Base-by-base conservation (phyloP, 2,797 vertebrate genomes). In the Chloroceryle amazona region DNA sequence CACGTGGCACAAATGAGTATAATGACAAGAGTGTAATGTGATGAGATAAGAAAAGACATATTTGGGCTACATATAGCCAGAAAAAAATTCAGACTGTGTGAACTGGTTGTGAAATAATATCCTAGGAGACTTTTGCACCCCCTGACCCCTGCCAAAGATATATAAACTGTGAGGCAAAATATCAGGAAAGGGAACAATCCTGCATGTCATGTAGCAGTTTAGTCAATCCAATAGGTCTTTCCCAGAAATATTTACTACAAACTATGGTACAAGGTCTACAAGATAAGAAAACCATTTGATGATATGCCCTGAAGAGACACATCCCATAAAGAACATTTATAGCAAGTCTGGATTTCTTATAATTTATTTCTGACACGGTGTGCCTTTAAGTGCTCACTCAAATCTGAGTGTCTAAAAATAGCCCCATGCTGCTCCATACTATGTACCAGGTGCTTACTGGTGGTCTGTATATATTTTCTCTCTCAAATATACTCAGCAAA, bases 21-120 rank as follows among this genome's bases (percentile, higher is more conserved):
- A 81, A 86, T 68, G 86, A 85, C 26, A 75, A 63, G 31, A 86
- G 14, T 78, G 74, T 81, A 68, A 85, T 68, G 68, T 3, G 0
- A 2, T 66, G 63, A 76, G 51, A 67, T 73, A 90, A 96, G 52
- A 89, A 71, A 91, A 89, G 21, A 55, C 1, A 1, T 72, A 79
- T 95, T 87, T 79, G 66, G 51, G 54, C 58, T 91, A 55, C 78
- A 78, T 14, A 20, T 86, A 60, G 81, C 44, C 41, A 81, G 86
- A 91, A 89, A 62, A 72, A 72, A 60, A 8, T 8, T 18, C 55
- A 84, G 74, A 49, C 60, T 82, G 11, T 86, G 66, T 0, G 0
- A 95, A 79, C 37, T 81, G 25, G 31, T 84, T 95, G 55, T 84
- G 93, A 88, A 93, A 84, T 55, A 88, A 11, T 81, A 63, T 90